Conservation (phyloP, 1,140 invertebrate genomes). For the Drosophila virilis region DNA sequence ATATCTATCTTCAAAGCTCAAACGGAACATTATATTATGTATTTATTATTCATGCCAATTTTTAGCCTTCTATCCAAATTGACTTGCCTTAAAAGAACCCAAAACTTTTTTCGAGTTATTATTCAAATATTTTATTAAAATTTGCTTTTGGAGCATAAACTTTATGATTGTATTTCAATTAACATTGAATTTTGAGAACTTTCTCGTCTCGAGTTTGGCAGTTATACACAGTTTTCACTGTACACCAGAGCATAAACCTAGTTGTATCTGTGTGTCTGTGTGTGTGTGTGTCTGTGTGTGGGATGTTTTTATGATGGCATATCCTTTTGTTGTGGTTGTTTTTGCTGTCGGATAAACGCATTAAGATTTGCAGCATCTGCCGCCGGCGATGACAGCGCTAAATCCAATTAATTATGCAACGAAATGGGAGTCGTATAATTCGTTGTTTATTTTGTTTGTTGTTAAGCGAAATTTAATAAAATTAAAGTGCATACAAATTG, state of each 20-base stretch:
- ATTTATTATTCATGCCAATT: neutral
- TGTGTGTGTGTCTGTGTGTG: neutral
- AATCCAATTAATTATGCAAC: constrained; percentile 50
- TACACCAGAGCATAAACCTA: neutral
- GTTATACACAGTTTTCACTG: constrained; percentile 15
- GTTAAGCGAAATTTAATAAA: constrained; percentile 66
- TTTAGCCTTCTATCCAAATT: too few species aligned
- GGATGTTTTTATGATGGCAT: constrained; percentile 15
- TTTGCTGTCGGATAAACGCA: constrained; percentile 33
- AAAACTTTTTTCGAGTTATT: neutral
- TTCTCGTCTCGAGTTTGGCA: neutral
- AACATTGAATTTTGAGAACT: too few species aligned
- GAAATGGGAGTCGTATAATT: constrained; percentile 34
- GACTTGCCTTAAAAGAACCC: too few species aligned
- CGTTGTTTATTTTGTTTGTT: constrained; percentile 39
- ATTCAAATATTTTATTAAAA: neutral
- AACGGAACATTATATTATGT: neutral
- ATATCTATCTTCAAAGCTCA: neutral
- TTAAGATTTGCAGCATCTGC: constrained; percentile 7
- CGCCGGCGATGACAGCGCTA: neutral
- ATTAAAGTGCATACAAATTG: constrained; percentile 72
- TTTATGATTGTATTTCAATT: too few species aligned
- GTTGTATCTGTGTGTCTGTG: neutral
- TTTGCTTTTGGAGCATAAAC: too few species aligned
- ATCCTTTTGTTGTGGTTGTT: constrained; percentile 1